Evolutionary conservation across 2,888 invertebrate genomes (phyloP).

Genomic region (Hyppa rectilinea): DNA sequence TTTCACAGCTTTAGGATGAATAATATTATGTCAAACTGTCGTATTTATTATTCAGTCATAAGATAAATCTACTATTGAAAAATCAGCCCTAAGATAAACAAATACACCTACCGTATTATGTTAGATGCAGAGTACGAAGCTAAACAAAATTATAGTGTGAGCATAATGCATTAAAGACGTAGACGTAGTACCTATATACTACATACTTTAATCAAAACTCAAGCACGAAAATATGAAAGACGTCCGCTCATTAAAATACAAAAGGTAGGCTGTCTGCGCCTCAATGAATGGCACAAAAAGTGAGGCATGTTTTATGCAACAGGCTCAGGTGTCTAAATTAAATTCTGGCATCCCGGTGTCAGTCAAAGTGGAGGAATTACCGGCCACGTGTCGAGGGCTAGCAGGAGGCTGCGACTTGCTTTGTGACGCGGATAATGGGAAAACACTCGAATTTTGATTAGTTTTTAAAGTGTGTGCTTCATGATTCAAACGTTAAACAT

Average conservation of each 20-base stretch:
- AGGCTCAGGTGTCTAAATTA: conserved; percentile 84
- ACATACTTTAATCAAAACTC: conserved; percentile 16
- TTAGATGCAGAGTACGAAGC: not conserved
- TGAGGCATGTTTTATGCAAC: conserved; percentile 83
- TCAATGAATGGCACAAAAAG: conserved; percentile 77
- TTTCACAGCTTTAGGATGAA: too few relatives aligned
- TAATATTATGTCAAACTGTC: too few relatives aligned
- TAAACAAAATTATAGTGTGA: not conserved
- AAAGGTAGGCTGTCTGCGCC: conserved; percentile 70
- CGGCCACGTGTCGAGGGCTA: conserved; percentile 51
- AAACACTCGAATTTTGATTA: not conserved
- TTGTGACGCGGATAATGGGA: not conserved
- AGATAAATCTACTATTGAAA: too few relatives aligned
- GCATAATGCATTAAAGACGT: not conserved
- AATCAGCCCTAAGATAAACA: too few relatives aligned
- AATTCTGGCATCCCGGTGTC: conserved; percentile 82
- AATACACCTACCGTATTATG: not conserved
- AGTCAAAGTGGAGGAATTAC: conserved; percentile 76
- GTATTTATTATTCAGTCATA: too few relatives aligned
- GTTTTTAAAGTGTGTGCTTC: not conserved
- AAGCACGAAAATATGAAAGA: conserved; percentile 25
- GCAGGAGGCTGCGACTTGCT: conserved; percentile 16
- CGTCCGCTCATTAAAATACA: conserved; percentile 78
- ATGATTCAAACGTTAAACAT: too few relatives aligned
- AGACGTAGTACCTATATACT: not conserved